Evolutionary conservation across 2,113 vertebrate genomes (phyloP).

Genomic region (Daphoenositta chrysoptera): DNA sequence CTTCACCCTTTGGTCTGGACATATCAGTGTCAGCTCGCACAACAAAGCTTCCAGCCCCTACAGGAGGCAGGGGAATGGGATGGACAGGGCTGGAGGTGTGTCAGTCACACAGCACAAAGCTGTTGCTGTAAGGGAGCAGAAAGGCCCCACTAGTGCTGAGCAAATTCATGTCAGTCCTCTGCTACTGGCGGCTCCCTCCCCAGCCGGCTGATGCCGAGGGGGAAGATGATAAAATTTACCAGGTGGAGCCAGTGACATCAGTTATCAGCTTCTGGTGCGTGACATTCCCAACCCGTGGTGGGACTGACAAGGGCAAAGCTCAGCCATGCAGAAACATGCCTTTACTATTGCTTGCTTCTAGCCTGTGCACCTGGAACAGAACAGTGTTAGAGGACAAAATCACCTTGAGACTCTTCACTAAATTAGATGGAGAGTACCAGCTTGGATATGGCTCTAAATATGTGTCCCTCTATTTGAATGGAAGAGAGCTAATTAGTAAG

Average conservation of each 20-base stretch:
- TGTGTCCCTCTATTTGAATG: background rate
- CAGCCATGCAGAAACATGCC: background rate
- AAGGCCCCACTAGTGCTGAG: background rate
- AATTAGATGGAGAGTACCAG: background rate
- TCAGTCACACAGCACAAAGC: background rate
- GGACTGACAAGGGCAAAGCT: background rate
- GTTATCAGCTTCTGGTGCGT: background rate
- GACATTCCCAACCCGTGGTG: background rate
- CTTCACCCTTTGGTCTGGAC: background rate
- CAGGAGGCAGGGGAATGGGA: background rate
- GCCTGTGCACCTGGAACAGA: background rate
- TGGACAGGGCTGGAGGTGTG: background rate
- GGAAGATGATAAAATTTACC: background rate
- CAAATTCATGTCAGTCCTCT: background rate
- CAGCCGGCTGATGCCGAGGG: background rate
- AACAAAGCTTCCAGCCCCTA: background rate
- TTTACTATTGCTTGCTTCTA: background rate
- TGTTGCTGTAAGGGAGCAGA: accelerated
- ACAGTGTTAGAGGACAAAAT: background rate
- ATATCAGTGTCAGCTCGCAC: background rate
- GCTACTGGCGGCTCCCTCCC: background rate
- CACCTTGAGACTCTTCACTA: background rate
- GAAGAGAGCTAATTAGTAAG: background rate
- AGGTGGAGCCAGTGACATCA: background rate
- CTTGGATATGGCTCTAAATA: background rate